A percentile compares a stretch with the other conserved stretches of the same genome.
These are phyloP conservation scores for Coelopa pilipes DNA, from an alignment of 2,888 invertebrate genomes.

Conservation along the genomic window DNA sequence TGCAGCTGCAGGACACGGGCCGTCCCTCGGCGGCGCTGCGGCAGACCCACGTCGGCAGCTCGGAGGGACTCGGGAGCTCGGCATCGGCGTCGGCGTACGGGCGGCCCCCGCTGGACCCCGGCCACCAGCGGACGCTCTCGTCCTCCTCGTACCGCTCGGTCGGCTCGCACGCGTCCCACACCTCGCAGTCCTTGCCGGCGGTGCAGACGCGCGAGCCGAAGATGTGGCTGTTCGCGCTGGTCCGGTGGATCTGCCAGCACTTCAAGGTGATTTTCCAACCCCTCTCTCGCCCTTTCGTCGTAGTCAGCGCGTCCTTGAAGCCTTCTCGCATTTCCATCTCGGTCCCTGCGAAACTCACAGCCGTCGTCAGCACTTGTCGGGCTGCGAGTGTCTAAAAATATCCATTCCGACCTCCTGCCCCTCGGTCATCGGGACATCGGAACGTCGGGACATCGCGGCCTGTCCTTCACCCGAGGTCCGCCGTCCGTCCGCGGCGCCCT, in stretches of 20 bases:
- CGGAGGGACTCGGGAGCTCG: not conserved
- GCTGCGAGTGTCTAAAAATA: not conserved
- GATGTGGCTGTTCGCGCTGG: conserved; percentile 50
- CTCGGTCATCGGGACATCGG: not conserved
- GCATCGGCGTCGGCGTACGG: not conserved
- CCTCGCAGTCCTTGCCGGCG: conserved; percentile 34
- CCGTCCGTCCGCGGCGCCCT: no score
- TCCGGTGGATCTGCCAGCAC: conserved; percentile 54
- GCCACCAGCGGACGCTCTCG: conserved; percentile 56
- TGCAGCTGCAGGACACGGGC: no score
- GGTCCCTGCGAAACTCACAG: no score
- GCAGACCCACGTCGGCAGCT: not conserved
- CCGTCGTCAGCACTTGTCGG: not conserved
- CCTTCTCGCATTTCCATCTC: not conserved
- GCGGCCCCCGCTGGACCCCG: conserved; percentile 5
- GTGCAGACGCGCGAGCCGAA: conserved; percentile 49
- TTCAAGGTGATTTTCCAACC: conserved; percentile 52
- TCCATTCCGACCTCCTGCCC: not conserved
- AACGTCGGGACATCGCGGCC: no score
- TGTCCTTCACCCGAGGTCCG: no score
- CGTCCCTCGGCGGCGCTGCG: conserved; percentile 10
- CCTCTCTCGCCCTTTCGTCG: not conserved
- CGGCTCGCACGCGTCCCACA: conserved; percentile 48
- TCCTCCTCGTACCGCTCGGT: conserved; percentile 58
- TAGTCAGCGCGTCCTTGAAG: not conserved